Base-by-base conservation (phyloP, 2,113 vertebrate genomes). In the Takifugu flavidus region DNA sequence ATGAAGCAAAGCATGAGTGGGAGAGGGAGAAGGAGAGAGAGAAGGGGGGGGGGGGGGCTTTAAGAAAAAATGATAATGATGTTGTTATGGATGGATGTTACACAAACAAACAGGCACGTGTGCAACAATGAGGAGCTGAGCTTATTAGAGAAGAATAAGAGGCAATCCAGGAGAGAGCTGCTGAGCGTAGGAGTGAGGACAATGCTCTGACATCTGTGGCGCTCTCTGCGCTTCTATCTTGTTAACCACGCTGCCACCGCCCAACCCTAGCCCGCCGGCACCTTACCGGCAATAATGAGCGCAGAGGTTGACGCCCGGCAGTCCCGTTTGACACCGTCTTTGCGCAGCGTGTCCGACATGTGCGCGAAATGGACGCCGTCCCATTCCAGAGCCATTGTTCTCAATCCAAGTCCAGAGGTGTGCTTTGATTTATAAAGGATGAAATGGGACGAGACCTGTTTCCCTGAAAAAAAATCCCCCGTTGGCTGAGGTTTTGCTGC, bases 11-110 rank as follows among this genome's bases (percentile, higher is more conserved):
- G 63, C 51, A 25, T 49, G 25, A 27, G 29, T 25, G 43, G 42
- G 61, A 26, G 39, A 25, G 70, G 8, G 47, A 28, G n/a, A 29
- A 51, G 47, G 27, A 12, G 47, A 39, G 47, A 53, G 26, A 49
- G n/a, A 15, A n/a, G 56, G 20, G 61, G 29, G 45, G 34, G 25
- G 28, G 43, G 61, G 28, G 65, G 72, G 83, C 85, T 89, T 84
- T 88, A 86, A 90, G 68, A 73, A 77, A 84, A 79, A 66, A 69
- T 77, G 86, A 87, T 91, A 89, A 90, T 89, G 84, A 90, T 88
- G 88, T 89, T 87, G 81, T 87, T 82, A 80, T 75, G 77, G 79
- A 83, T 80, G 78, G 78, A 82, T 87, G 78, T 85, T 78, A 68
- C 74, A 83, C 84, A 74, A 74, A 72, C 74, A 88, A 89, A 82